Percentiles rank a stretch among this genome's conserved stretches.
Conservation (phyloP, 2,113 vertebrate genomes). For the Pseudolaguvia tuberculata region DNA sequence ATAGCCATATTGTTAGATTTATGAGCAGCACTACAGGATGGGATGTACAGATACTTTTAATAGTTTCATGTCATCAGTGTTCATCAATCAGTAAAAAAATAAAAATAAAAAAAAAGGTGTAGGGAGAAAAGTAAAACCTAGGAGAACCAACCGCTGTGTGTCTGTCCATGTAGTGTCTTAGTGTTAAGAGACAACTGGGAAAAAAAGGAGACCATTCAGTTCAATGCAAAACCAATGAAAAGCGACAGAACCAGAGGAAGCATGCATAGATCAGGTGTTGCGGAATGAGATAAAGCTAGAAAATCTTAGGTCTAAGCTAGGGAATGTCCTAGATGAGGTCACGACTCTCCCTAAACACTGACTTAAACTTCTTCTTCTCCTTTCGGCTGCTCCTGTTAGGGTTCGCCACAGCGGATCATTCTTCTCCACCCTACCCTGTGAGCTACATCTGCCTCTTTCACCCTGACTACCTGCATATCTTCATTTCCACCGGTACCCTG, state of each 20-base stretch:
- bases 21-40: background rate
- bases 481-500: too few relatives aligned
- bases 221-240: conserved; percentile 24
- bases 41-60: conserved; percentile 22
- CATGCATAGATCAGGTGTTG: conserved; percentile 47
- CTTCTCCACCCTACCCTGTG: too few relatives aligned
- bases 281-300: conserved; percentile 16
- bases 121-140: background rate
- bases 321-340: conserved; percentile 81
- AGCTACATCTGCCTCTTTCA: too few relatives aligned
- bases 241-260: conserved; percentile 28
- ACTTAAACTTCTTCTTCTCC: too few relatives aligned
- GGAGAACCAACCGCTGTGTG: background rate
- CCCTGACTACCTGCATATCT: too few relatives aligned
- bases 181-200: conserved; percentile 11
- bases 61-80: background rate
- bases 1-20: conserved; percentile 16
- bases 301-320: conserved; percentile 26
- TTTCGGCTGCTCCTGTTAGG: too few relatives aligned
- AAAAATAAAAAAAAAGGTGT: background rate
- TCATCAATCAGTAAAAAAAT: background rate
- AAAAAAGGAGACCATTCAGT: conserved; percentile 11
- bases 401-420: too few relatives aligned
- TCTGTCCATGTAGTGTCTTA: background rate
- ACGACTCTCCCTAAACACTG: conserved; percentile 87